Base-by-base conservation (phyloP, 2,113 vertebrate genomes). In the Megaceryle maxima region DNA sequence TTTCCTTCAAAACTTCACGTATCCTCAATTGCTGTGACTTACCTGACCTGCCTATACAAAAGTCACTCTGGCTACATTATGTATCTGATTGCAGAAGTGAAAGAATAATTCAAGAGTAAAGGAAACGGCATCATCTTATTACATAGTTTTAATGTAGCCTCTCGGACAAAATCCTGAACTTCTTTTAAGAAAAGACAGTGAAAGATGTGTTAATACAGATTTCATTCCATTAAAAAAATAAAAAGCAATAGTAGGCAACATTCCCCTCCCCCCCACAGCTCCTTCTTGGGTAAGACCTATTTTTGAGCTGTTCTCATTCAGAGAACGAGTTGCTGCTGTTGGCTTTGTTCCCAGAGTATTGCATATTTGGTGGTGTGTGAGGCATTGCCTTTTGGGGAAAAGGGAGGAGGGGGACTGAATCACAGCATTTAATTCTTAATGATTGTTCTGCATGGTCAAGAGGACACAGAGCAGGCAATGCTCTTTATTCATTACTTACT, bases 381-480 rank as follows among this genome's bases (percentile, higher is more conserved):
- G 79, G 87, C 79, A 74, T 93, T 97, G 78, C 94, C 91, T 90
- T 80, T 83, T 85, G 89, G 90, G 96, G 75, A 92, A 91, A 60
- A 89, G n/a, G 84, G 87, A 93, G 90, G 75, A 95, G 84, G 83
- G 93, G 79, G 81, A 75, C 82, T 94, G 96, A 97, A 97, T 95
- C 96, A 95, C 83, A 62, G 92, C 79, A 72, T 96, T 97, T 97
- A 97, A 97, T 97, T 97, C 97, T 97, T 97, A 96, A 96, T 97
- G 76, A 96, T 97, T 97, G 94, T 96, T 95, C 96, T 97, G 81
- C 87, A 64, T 96, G 96, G 95, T 97, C 97, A 98, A 97, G 93
- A 97, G 92, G 97, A 97, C 94, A 96, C 77, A 92, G 67, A 90
- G 83, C 83, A 92, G 87, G 93, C 93, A 95, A 67, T 80, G 82